Conservation (phyloP, 1,140 invertebrate genomes). For the Aphelenchoides fujianensis region DNA sequence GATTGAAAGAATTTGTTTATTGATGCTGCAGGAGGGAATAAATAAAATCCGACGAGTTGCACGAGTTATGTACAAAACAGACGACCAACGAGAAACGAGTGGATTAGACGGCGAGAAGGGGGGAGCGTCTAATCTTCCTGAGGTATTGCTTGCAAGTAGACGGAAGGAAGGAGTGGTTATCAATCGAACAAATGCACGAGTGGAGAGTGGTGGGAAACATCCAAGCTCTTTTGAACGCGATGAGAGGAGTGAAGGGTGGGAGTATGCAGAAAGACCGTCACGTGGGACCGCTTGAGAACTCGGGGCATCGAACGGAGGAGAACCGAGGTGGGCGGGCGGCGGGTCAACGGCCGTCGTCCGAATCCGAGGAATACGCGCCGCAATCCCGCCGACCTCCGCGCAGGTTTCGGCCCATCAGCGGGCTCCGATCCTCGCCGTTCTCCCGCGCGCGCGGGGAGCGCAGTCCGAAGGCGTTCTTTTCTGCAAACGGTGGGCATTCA, state of each 20-base stretch:
- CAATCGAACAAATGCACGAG: too few species aligned
- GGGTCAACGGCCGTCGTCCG: not conserved
- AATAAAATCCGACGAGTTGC: not conserved
- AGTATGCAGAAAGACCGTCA: constrained; percentile 4
- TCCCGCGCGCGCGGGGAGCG: constrained; percentile 22
- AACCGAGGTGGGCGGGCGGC: not conserved
- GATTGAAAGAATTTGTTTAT: too few species aligned
- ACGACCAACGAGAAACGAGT: not conserved
- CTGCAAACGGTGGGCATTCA: too few species aligned
- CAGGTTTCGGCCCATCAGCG: constrained; percentile 23
- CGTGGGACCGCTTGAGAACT: not conserved
- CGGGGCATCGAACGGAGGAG: not conserved
- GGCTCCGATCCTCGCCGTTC: constrained; percentile 18
- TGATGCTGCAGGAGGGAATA: too few species aligned
- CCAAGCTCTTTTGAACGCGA: constrained; percentile 1
- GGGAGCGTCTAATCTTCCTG: not conserved
- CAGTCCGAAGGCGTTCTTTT: constrained; percentile 13
- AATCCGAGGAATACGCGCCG: constrained; percentile 17
- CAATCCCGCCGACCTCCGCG: not conserved
- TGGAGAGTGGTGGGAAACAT: not conserved
- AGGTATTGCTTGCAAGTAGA: not conserved
- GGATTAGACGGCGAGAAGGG: not conserved
- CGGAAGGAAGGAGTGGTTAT: too few species aligned
- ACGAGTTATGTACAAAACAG: not conserved
- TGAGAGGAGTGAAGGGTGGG: not conserved